Conservation (phyloP, 2,113 vertebrate genomes). For the Indri indri region DNA sequence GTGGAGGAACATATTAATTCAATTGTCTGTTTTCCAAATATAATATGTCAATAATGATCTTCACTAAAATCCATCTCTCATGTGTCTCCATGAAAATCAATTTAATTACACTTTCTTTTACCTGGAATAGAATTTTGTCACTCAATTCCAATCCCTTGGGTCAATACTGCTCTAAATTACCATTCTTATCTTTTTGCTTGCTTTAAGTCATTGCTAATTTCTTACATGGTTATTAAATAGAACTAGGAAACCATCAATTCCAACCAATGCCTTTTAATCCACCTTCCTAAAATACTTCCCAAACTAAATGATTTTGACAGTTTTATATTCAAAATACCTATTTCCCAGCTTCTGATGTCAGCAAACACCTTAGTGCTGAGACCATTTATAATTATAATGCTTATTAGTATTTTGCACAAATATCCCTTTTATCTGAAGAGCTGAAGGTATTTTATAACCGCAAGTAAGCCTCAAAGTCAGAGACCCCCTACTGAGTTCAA, state of each 20-base stretch:
- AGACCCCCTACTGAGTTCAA: not conserved
- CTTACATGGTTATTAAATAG: not conserved
- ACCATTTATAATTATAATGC: not conserved
- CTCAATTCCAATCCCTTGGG: not conserved
- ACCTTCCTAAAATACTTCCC: not conserved
- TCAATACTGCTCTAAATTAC: not conserved
- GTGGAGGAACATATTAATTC: not conserved
- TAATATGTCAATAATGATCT: not conserved
- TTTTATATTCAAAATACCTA: not conserved
- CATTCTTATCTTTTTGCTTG: not conserved
- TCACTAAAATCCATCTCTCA: not conserved
- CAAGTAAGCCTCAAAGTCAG: not conserved
- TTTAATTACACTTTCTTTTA: slow-evolving; percentile 29
- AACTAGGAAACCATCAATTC: not conserved
- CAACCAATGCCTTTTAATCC: not conserved
- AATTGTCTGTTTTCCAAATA: not conserved
- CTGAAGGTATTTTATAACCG: not conserved
- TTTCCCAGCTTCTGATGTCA: not conserved
- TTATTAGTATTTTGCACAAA: not conserved
- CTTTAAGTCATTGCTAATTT: not conserved
- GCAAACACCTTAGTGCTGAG: not conserved
- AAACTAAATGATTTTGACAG: not conserved
- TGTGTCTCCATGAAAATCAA: slow-evolving; percentile 4
- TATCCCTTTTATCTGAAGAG: slow-evolving; percentile 38
- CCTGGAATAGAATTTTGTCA: not conserved